Base-by-base conservation (phyloP, 2,113 vertebrate species). In the Merops nubicus region DNA sequence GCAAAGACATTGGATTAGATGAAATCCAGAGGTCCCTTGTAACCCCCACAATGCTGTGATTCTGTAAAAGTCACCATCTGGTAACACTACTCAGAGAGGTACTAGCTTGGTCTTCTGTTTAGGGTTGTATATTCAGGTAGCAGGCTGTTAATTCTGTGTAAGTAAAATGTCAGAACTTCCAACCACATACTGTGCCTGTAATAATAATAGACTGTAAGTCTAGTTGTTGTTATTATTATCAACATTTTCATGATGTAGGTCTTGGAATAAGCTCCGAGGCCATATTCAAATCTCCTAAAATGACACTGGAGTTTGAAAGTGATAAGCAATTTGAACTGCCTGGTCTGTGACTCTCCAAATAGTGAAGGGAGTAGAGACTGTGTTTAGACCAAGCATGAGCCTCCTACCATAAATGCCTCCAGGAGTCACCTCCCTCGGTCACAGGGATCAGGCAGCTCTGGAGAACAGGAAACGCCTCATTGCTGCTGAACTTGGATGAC, bases 81-180 rank as follows among this genome's bases (percentile, higher is more conserved):
- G 18, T 72, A 34, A 72, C 22, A 12, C 19, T 28, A n/a, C 43
- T 72, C 59, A 45, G 34, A 85, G 20, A 18, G 5, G 5, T 33
- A 33, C 51, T 65, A n/a, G 12, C 43, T 45, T 43, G 36, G 15
- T 45, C 23, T 43, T 67, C 45, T 53, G 28, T n/a, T 29, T 68
- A 38, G 40, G n/a, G 65, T 29, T 38, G 31, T 18, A 43, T 11
- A 43, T 57, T 83, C 18, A 63, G 47, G 6, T 53, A 83, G 4
- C 12, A 0, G 0, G 34, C 19, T 29, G 11, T 53, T 72, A 62
- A 72, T 5, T 31, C 26, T 3, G 0, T n/a, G 26, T 31, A 47
- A 79, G 28, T 74, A 62, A 65, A 74, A 38, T 33, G 73, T 34
- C n/a, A 47, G 48, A 36, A 36, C 36, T 75, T 31, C 28, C 5